A percentile compares a stretch with the other conserved stretches of the same genome.
These are phyloP conservation scores for Caranx ignobilis DNA, from an alignment of 2,113 vertebrate genomes.

Conservation along the genomic window DNA sequence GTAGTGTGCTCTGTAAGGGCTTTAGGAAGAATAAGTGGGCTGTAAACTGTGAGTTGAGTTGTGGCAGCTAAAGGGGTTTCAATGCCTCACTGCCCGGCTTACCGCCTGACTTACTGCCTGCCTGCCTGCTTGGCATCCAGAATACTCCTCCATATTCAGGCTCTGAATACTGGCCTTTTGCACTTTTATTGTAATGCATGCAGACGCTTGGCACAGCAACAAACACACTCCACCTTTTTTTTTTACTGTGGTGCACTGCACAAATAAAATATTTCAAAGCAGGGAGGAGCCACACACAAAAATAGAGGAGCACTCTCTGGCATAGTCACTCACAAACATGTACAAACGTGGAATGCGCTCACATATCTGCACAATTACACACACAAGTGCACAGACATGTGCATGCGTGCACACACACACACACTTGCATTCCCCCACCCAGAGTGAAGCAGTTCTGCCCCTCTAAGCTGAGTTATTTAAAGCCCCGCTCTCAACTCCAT, in stretches of 20 bases:
- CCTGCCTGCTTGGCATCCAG: conserved; percentile 72
- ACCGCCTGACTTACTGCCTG: conserved; percentile 76
- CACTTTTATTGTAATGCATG: conserved; percentile 77
- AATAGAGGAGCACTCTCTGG: conserved; percentile 70
- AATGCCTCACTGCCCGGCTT: conserved; percentile 73
- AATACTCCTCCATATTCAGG: conserved; percentile 72
- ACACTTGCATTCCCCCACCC: conserved; percentile 70
- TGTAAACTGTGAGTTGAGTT: conserved; percentile 79
- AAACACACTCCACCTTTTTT: conserved; percentile 64
- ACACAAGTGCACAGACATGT: conserved; percentile 11
- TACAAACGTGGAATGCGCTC: conserved; percentile 63
- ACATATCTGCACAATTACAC: conserved; percentile 66
- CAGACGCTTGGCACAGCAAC: conserved; percentile 73
- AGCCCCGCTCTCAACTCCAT: conserved; percentile 84
- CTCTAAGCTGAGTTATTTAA: conserved; percentile 88
- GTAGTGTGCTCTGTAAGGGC: conserved; percentile 69
- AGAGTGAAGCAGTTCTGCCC: conserved; percentile 80
- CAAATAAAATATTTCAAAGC: conserved; percentile 73
- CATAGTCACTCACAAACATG: conserved; percentile 55
- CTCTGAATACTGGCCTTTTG: conserved; percentile 74
- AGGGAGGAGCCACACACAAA: conserved; percentile 65
- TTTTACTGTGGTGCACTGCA: conserved; percentile 63
- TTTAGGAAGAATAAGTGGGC: conserved; percentile 80
- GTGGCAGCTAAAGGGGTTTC: conserved; percentile 78
- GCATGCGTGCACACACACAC: conserved; percentile 25